Conservation (phyloP, 2,113 vertebrate species). For the Peucedramus taeniatus region DNA sequence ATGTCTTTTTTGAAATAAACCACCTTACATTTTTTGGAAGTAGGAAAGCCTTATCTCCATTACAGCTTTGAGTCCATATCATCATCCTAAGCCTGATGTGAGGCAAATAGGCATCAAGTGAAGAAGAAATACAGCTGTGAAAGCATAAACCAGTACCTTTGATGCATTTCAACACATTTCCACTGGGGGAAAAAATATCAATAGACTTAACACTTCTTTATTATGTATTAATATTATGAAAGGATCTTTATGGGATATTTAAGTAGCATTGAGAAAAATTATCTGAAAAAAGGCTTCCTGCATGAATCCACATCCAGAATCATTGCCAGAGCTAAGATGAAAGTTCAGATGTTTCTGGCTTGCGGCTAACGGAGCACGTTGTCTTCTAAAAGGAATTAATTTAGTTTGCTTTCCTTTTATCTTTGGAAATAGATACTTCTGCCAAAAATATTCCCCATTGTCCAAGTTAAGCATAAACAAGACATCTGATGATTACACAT, state of each 20-base stretch:
- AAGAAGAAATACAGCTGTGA: neutral
- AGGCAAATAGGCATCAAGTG: neutral
- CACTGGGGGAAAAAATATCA: neutral
- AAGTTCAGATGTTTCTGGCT: neutral
- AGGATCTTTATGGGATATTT: neutral
- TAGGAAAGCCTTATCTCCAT: neutral
- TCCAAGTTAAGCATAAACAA: neutral
- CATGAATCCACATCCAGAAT: neutral
- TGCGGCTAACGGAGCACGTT: neutral
- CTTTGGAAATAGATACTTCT: neutral
- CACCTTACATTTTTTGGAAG: neutral
- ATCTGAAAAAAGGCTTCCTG: neutral
- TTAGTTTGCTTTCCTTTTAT: conserved; percentile 11
- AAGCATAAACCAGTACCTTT: neutral
- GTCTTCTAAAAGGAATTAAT: neutral
- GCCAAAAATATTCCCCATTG: neutral
- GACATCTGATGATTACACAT: neutral
- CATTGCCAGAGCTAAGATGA: neutral
- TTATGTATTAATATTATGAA: neutral
- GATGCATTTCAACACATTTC: neutral
- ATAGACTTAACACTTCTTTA: neutral
- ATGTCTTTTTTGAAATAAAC: neutral
- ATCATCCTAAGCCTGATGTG: neutral
- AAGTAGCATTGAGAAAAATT: neutral
- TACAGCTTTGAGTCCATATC: neutral